Base-by-base conservation (phyloP, 2,113 vertebrate species). In the Ceyx margarethae region DNA sequence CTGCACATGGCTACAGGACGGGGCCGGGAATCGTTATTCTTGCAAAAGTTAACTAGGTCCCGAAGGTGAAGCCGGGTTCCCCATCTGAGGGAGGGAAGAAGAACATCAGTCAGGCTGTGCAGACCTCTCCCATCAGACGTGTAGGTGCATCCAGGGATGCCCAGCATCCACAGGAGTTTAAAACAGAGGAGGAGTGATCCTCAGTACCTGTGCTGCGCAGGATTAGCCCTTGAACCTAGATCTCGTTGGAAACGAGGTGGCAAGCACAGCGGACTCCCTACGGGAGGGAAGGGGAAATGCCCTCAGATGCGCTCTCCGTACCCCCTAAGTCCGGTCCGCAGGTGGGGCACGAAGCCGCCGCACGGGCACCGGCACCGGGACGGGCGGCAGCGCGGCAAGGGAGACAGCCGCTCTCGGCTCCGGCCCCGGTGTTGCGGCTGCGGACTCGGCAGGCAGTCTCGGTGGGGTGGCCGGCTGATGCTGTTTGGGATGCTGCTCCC, bases 21-120 rank as follows among this genome's bases (percentile, higher is more conserved):
- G 60, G 71, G 31, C 37, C 6, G 17, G 42, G 37, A 95, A 80
- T 93, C 83, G 95, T 95, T 95, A 60, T 87, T 78, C 62, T 73
- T 76, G 50, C 23, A 45, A 72, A 75, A 74, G 6, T 62, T 78
- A 31, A 76, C 37, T 5, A 68, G 20, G 50, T 81, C 20, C 33
- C 65, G 33, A 21, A 73, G 75, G 40, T 43, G 74, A 67, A 92
- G 57, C 33, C 17, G 60, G 31, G 31, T 65, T 68, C 37, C 33
- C 56, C 58, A 23, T 45, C 28, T 51, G 71, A 66, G 50, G 31
- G 21, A 84, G 45, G 50, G 54, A 20, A 54, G n/a, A 45, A 17
- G 25, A 60, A 5, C 68, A 58, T 0, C 43, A 53, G 25, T 1
- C 13, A 28, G 64, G 19, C n/a, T 56, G 20, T 18, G 40, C 25